Base-by-base conservation (phyloP, 2,113 vertebrate genomes). In the Scopus umbretta region DNA sequence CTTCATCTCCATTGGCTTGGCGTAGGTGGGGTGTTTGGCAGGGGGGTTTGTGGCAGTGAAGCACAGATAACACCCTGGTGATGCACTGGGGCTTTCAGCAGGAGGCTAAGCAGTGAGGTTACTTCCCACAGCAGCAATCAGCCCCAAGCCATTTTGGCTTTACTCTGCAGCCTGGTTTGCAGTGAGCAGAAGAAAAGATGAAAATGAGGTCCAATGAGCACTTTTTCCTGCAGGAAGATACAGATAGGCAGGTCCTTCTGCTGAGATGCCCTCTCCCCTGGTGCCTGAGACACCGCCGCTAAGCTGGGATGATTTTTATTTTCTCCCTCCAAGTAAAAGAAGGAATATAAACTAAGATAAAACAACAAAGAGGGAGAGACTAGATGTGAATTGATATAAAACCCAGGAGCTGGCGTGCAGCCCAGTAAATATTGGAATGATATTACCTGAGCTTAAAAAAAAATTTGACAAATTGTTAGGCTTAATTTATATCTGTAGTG, bases 391-490 rank as follows among this genome's bases (percentile, higher is more conserved):
- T 13, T 56, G 71, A 92, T 58, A 92, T 52, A 61, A 85, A 83
- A 5, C 42, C 47, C 73, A 90, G 90, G 87, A 88, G 32, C 81
- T 16, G 18, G 52, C 27, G 2, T 18, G 43, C 26, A 70, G 90
- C 92, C 88, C 72, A 40, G 90, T 86, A 83, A 96, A 92, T 92
- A 94, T 76, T 91, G 90, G 74, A 94, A 91, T 96, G 86, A 61
- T 71, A 92, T 89, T 94, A 95, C 88, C 94, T 82, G 83, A 78
- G 83, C 56, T 91, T 78, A 83, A 76, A 80, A 91, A 92, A 34
- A 70, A 53, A 15, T 2, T 7, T 73, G 82, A 90, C 72, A 81
- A 94, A 90, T 94, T 76, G 61, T 94, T 92, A 92, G 73, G 43
- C 56, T 94, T 96, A 87, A 92, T 95, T 94, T 86, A n/a, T 90